Base-by-base conservation (phyloP, 2,797 vertebrate species). In the Poeciliopsis presidionis region DNA sequence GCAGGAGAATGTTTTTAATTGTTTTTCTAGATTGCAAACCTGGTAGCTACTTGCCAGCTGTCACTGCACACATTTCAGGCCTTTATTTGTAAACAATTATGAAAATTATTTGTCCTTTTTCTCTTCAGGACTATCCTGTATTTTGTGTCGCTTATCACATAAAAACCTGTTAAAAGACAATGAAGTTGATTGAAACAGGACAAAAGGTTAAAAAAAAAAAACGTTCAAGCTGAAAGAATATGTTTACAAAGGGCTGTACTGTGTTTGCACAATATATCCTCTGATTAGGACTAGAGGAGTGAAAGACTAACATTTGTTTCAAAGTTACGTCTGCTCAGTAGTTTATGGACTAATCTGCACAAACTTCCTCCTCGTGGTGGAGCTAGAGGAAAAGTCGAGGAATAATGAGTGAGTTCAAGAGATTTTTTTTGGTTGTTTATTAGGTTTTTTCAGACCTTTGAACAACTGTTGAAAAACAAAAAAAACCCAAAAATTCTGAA, bases 351-450 rank as follows among this genome's bases (percentile, higher is more conserved):
- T 65, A n/a, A 73, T 4, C 7, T 72, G n/a, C 46, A 41, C 30
- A 76, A 75, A n/a, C 43, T n/a, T 76, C 65, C 51, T 49, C 84
- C 84, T 86, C 69, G 73, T 53, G 73, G 75, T 77, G 78, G 73
- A 57, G 78, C 76, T n/a, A 75, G 77, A 80, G 53, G 73, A 76
- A 57, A 80, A 71, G 73, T 45, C n/a, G 45, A 6, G 9, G 28
- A 2, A 45, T n/a, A 7, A 72, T 53, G 41, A 63, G 1, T 53
- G 20, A 61, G 28, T 7, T 6, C 5, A 59, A 69, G 1, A 76
- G 16, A 65, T 72, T 70, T 25, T 25, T 5, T 43, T 20, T 67
- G 59, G 25, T n/a, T 69, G 5, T 51, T 57, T 65, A 16, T 16
- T 41, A 25, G 8, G 0, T 59, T 57, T 82, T 4, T 46, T 70